Evolutionary conservation across 1,140 invertebrate species (phyloP).

Genomic region (Bombus superbus): DNA sequence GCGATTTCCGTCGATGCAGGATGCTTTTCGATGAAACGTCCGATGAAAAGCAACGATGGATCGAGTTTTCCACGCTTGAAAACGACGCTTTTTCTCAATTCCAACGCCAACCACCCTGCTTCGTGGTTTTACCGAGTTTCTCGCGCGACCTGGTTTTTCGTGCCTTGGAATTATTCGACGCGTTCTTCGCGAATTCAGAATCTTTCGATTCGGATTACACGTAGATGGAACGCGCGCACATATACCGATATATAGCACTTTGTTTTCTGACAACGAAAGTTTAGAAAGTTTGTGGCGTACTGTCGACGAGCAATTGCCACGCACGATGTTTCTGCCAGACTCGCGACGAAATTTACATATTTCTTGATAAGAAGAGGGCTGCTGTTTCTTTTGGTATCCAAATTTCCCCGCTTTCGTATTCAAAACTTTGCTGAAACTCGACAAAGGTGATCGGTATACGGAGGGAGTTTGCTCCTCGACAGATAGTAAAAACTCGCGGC

Average conservation of each 20-base stretch:
- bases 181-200: neutral
- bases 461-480: neutral
- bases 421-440: neutral
- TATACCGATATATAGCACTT: neutral
- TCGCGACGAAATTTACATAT: neutral
- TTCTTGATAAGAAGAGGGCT: neutral
- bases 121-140: neutral
- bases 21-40: neutral
- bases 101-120: neutral
- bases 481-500: neutral
- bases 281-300: neutral
- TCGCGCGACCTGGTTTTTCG: neutral
- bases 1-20: conserved; percentile 25
- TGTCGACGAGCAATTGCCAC: neutral
- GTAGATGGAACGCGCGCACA: too few relatives aligned
- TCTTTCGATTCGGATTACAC: neutral
- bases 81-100: neutral
- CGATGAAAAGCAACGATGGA: neutral
- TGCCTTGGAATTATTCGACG: neutral
- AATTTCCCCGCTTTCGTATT: neutral
- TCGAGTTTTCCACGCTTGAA: neutral
- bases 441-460: neutral
- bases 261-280: neutral
- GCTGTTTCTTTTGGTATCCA: neutral
- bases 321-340: neutral